A percentile compares a stretch with the other conserved stretches of the same genome.
phyloP scores from a whole-genome alignment of 2,113 vertebrate species.

The Larimichthys crocea region DNA sequence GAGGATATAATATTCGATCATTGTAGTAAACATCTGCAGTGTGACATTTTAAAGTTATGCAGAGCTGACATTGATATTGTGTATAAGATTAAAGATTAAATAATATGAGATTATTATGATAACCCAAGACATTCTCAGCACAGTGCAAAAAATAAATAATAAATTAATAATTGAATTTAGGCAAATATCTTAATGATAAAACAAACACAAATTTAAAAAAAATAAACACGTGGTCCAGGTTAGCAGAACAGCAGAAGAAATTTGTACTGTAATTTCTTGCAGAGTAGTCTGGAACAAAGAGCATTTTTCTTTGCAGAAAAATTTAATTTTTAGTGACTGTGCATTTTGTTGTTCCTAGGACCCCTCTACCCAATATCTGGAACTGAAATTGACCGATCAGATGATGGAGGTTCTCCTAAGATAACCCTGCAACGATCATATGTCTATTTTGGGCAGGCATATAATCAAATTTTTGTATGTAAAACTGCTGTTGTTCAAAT shows the following conservation, averaged over 20 bases:
- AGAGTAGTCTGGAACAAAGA: neutral
- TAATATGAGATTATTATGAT: neutral
- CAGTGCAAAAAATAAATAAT: neutral
- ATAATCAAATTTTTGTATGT: slow-evolving; percentile 67
- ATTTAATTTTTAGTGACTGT: neutral
- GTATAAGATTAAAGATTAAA: too few relatives aligned
- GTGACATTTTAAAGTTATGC: too few relatives aligned
- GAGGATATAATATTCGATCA: too few relatives aligned
- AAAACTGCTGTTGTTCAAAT: neutral
- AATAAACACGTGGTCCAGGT: neutral
- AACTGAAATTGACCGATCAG: fast-evolving
- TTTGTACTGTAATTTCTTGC: neutral
- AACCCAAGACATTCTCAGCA: neutral
- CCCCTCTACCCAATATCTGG: slow-evolving; percentile 50
- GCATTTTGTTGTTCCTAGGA: slow-evolving; percentile 26
- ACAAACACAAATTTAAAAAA: neutral
- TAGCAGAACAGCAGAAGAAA: neutral
- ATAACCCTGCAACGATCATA: slow-evolving; percentile 32
- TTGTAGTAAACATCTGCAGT: too few relatives aligned
- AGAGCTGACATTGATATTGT: neutral
- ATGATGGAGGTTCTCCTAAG: slow-evolving; percentile 65
- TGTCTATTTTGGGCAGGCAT: slow-evolving; percentile 31
- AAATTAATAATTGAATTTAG: neutral
- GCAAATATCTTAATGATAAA: neutral
- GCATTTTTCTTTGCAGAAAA: neutral